These are phyloP conservation scores for Drosophila kohkoa DNA, from an alignment of 1,140 invertebrate species.

Conservation along the genomic window DNA sequence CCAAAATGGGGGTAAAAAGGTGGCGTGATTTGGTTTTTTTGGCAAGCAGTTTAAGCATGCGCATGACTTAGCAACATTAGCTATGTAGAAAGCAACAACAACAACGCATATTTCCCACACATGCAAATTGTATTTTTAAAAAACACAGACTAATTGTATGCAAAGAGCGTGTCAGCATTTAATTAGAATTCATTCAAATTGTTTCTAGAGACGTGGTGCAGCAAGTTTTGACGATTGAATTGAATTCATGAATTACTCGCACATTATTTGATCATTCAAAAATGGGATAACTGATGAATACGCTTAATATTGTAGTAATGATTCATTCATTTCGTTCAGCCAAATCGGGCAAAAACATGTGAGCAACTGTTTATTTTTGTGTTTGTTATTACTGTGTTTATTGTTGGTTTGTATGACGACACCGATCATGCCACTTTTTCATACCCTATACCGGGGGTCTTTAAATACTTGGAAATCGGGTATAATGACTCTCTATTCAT, in stretches of 20 bases:
- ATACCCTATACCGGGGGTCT: slow-evolving; percentile 1
- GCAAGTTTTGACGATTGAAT: background rate
- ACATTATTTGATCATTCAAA: slow-evolving; percentile 11
- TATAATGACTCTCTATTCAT: background rate
- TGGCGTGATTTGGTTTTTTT: slow-evolving; percentile 71
- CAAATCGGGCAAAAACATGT: slow-evolving; percentile 21
- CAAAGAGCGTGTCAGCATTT: slow-evolving; percentile 3
- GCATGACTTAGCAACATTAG: slow-evolving; percentile 38
- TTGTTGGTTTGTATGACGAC: slow-evolving; percentile 56
- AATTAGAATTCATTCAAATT: slow-evolving; percentile 47
- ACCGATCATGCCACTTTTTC: slow-evolving; percentile 76
- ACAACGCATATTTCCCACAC: slow-evolving; percentile 16
- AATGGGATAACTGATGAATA: slow-evolving; percentile 15
- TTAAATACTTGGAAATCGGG: background rate
- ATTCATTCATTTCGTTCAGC: slow-evolving; percentile 20
- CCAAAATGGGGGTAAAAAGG: slow-evolving; percentile 31
- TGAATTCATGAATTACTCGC: background rate
- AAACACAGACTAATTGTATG: slow-evolving; percentile 8
- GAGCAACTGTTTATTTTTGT: slow-evolving; percentile 22
- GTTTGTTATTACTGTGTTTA: slow-evolving; percentile 16
- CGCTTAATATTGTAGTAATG: background rate
- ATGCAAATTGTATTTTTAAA: slow-evolving; percentile 17
- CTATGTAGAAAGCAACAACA: background rate
- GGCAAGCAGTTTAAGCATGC: slow-evolving; percentile 52
- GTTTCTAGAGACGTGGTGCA: slow-evolving; percentile 20